Percentiles rank a stretch among this genome's conserved stretches.
Conservation (phyloP, 1,140 invertebrate genomes). For the Melipona quadrifasciata region DNA sequence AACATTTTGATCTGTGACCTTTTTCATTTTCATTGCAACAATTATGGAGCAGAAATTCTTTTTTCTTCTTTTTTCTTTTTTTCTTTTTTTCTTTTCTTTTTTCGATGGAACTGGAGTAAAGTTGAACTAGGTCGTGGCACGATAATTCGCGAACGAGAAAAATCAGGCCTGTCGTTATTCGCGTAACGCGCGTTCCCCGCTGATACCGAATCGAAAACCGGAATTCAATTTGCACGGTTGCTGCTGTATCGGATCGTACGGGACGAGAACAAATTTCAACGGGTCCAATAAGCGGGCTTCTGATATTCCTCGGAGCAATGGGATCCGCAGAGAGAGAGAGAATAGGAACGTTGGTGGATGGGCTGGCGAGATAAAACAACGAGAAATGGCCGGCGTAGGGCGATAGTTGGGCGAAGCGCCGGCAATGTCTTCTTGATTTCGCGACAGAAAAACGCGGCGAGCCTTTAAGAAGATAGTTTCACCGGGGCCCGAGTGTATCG, state of each 20-base stretch:
- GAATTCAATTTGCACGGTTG: constrained; percentile 41
- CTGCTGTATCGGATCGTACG: constrained; percentile 25
- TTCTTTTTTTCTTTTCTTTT: not conserved
- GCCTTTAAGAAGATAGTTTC: constrained; percentile 12
- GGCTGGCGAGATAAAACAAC: constrained; percentile 14
- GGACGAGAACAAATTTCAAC: constrained; percentile 25
- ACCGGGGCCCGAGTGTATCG: constrained; percentile 5
- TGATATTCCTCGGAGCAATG: constrained; percentile 31
- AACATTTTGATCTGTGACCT: too few relatives aligned
- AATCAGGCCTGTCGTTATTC: constrained; percentile 1
- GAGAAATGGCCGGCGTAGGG: not conserved
- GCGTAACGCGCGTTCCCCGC: constrained; percentile 29
- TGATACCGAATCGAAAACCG: constrained; percentile 37
- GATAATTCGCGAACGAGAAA: not conserved
- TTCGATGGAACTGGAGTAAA: not conserved
- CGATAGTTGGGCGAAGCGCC: constrained; percentile 36
- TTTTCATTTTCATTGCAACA: too few relatives aligned
- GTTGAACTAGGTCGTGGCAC: not conserved
- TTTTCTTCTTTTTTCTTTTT: too few relatives aligned
- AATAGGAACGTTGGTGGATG: constrained; percentile 6
- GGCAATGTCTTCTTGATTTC: constrained; percentile 37
- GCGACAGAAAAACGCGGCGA: constrained; percentile 25
- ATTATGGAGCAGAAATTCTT: too few relatives aligned
- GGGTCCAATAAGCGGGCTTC: constrained; percentile 22
- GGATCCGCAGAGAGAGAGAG: not conserved